Conservation (phyloP, 2,113 vertebrate genomes). For the Ardeotis arabs region DNA sequence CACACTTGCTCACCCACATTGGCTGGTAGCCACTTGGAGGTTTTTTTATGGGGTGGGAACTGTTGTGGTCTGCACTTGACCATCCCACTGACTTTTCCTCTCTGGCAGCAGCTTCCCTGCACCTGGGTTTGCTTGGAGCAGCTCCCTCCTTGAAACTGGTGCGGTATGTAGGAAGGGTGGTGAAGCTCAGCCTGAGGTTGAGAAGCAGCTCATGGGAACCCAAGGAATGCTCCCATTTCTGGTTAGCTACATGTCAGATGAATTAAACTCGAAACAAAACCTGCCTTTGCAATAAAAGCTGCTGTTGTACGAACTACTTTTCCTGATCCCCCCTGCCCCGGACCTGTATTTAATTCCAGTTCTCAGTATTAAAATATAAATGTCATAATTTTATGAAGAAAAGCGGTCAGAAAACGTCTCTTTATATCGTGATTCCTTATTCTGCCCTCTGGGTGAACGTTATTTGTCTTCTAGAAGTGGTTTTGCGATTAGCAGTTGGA, state of each 20-base stretch:
- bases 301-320: not conserved
- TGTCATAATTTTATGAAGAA: not conserved
- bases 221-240: not conserved
- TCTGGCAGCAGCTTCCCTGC: not conserved
- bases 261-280: not conserved
- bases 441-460: not conserved
- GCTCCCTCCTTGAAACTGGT: not conserved
- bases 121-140: not conserved
- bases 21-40: not conserved
- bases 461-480: not conserved
- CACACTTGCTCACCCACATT: rapidly evolving
- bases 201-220: not conserved
- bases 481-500: not conserved
- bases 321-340: not conserved
- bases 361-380: not conserved
- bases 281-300: constrained; percentile 30
- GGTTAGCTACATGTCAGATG: not conserved
- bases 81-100: not conserved
- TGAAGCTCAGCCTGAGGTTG: not conserved
- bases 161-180: not conserved
- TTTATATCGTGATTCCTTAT: not conserved
- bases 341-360: not conserved
- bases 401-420: not conserved
- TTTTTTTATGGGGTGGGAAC: not conserved
- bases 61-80: not conserved